phyloP scores from a whole-genome alignment of 1,140 invertebrate genomes.

The Cotesia chilonis region DNA sequence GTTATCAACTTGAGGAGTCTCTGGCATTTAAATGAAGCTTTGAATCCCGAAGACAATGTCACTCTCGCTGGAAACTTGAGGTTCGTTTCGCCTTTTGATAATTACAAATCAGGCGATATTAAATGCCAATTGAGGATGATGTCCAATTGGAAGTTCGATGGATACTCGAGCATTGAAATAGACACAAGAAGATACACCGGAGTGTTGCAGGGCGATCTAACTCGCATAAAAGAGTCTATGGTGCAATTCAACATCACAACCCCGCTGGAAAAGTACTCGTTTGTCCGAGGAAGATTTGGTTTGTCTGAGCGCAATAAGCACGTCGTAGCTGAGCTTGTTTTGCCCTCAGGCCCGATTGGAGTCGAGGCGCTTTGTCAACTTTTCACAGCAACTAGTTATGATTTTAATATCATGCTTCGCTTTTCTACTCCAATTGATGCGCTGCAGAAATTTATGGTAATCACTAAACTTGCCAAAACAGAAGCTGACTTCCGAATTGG shows the following conservation, averaged over 20 bases:
- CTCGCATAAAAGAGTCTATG: constrained; percentile 57
- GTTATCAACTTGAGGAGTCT: constrained; percentile 67
- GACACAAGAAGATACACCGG: constrained; percentile 74
- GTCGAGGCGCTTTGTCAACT: constrained; percentile 69
- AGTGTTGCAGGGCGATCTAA: constrained; percentile 54
- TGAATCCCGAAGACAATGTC: constrained; percentile 49
- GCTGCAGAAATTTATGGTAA: constrained; percentile 70
- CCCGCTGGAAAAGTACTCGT: constrained; percentile 72
- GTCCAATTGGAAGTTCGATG: constrained; percentile 70
- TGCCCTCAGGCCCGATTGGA: constrained; percentile 73
- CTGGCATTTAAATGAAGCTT: constrained; percentile 66
- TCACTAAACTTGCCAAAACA: constrained; percentile 69
- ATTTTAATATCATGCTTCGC: constrained; percentile 78
- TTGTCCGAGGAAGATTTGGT: constrained; percentile 73
- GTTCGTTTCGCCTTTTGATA: constrained; percentile 69
- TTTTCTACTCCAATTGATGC: constrained; percentile 77
- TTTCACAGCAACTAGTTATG: constrained; percentile 66
- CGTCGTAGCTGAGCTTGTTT: constrained; percentile 74
- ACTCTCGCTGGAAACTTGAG: constrained; percentile 70
- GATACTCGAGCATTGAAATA: constrained; percentile 73
- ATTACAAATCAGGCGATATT: constrained; percentile 72
- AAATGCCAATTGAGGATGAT: constrained; percentile 71
- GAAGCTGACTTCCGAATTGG: constrained; percentile 76
- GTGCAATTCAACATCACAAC: constrained; percentile 75
- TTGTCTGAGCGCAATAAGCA: constrained; percentile 75